These are phyloP conservation scores for Microctenopoma steveboyesi DNA, from an alignment of 2,797 vertebrate genomes.

Conservation along the genomic window DNA sequence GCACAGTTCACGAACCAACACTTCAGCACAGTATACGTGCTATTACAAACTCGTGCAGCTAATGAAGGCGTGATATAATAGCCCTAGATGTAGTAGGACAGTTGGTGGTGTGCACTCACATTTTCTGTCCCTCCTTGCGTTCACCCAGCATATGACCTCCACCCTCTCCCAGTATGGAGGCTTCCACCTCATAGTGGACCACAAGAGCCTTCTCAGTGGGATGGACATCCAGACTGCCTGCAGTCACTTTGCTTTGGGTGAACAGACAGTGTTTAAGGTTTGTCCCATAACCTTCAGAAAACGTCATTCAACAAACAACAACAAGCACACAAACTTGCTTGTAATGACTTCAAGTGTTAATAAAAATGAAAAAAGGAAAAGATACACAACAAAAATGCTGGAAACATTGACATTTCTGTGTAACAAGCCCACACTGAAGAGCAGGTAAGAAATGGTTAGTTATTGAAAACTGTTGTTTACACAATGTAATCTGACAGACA, in stretches of 20 bases:
- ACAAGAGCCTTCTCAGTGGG: constrained; percentile 96
- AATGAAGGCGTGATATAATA: background rate
- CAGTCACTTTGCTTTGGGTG: constrained; percentile 90
- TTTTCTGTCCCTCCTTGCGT: constrained; percentile 96
- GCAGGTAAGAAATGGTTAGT: no score
- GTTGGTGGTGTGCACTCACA: constrained; percentile 80
- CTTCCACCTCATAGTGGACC: constrained; percentile 98
- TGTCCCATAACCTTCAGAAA: background rate
- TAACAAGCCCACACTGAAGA: background rate
- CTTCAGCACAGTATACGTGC: no score
- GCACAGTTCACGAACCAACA: no score
- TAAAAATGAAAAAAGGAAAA: background rate
- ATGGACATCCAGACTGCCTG: constrained; percentile 94
- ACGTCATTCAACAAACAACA: no score
- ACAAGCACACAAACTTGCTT: no score
- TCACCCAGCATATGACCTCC: constrained; percentile 94
- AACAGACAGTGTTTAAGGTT: background rate
- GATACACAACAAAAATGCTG: background rate
- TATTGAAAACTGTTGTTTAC: no score
- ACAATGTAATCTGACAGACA: background rate
- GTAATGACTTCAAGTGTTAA: background rate
- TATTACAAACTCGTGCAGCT: background rate
- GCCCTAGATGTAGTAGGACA: background rate
- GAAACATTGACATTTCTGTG: no score
- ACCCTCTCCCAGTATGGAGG: constrained; percentile 90